Conservation (phyloP, 2,113 vertebrate genomes). For the Cepphus grylle region DNA sequence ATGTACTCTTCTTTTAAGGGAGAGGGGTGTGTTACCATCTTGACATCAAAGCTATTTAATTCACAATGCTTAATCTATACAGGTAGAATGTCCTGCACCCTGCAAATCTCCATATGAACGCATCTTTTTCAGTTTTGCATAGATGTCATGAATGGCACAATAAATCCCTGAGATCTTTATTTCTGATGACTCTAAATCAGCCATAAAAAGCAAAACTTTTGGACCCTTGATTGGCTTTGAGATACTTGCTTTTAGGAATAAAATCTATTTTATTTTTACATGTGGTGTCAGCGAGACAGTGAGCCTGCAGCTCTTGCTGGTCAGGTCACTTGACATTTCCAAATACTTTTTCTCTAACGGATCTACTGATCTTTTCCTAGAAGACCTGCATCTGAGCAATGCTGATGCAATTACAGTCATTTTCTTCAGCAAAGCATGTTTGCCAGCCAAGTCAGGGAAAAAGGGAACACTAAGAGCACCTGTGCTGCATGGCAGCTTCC, state of each 20-base stretch:
- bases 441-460: not conserved
- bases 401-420: not conserved
- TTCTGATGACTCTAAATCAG: not conserved
- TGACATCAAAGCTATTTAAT: not conserved
- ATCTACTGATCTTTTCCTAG: not conserved
- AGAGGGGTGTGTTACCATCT: not conserved
- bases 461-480: constrained; percentile 22
- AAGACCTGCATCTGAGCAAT: not conserved
- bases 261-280: not conserved
- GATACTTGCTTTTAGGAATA: not conserved
- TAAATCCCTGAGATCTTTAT: not conserved
- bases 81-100: not conserved
- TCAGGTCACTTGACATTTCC: not conserved
- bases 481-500: not conserved
- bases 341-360: not conserved
- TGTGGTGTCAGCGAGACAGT: not conserved
- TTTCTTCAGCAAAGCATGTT: not conserved
- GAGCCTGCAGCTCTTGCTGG: not conserved
- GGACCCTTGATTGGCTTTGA: not conserved
- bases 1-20: not conserved
- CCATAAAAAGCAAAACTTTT: not conserved
- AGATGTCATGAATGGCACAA: not conserved
- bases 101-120: not conserved
- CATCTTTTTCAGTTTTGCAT: not conserved
- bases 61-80: not conserved